Conservation (phyloP, 2,797 vertebrate species). For the Alauda arvensis region DNA sequence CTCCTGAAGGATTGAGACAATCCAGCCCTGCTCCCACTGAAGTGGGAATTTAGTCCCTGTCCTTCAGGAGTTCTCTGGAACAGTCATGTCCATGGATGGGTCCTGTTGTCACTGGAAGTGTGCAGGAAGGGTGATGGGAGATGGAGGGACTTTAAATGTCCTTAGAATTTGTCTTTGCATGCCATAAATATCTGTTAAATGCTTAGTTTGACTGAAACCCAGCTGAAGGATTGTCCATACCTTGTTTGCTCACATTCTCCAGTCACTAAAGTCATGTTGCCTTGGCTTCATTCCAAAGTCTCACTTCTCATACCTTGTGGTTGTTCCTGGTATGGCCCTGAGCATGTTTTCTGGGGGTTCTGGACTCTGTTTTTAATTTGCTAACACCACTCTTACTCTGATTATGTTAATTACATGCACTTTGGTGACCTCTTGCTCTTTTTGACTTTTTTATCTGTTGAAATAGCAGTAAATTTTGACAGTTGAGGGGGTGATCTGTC, state of each 20-base stretch:
- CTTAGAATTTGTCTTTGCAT: background rate
- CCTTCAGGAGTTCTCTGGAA: background rate
- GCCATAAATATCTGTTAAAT: background rate
- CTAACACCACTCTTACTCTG: slow-evolving; percentile 35
- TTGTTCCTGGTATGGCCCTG: background rate
- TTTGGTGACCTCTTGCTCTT: background rate
- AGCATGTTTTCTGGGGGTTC: slow-evolving; percentile 10
- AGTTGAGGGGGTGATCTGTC: slow-evolving; percentile 12
- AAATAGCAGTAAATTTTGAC: slow-evolving; percentile 37
- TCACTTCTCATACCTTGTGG: background rate
- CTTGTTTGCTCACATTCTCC: background rate
- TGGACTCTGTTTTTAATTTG: slow-evolving; percentile 49
- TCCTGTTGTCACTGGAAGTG: background rate
- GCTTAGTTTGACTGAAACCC: background rate
- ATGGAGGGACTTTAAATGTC: background rate
- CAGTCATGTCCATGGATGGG: background rate
- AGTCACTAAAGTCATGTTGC: background rate
- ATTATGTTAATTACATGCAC: slow-evolving; percentile 59
- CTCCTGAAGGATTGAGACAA: background rate
- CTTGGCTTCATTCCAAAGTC: background rate
- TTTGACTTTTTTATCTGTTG: slow-evolving; percentile 44
- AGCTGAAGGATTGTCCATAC: background rate
- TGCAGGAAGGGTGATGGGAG: background rate
- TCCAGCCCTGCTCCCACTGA: background rate
- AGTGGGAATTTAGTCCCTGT: background rate